Evolutionary conservation across 2,797 vertebrate species (phyloP), one percentile per base, ranked within the genome.

Genomic region (Sciurus carolinensis): DNA sequence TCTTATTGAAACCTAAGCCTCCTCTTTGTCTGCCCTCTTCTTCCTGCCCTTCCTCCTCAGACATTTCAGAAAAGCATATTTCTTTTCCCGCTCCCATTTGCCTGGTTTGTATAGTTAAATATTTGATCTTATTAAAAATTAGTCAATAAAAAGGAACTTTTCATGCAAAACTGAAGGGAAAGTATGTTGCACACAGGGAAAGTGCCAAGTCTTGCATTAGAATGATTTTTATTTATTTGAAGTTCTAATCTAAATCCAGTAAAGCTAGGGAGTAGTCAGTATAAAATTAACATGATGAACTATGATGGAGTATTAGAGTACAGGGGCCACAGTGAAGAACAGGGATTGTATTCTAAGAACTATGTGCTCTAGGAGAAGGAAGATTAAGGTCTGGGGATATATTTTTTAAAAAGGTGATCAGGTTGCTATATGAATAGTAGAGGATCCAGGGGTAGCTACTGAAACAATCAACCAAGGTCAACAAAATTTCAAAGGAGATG

Each of bases 21-120:
- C 18, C n/a, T 20, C 77, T 14, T n/a, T 5, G 0, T 3, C 28
- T 7, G 24, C 6, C 17, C 14, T 10, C 3, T 18, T 15, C 4
- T 26, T 24, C 57, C 54, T 47, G 20, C 9, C 20, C 33, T 75
- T 76, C 7, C 17, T 33, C 6, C 33, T 30, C 47, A 42, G 59
- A 52, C 36, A 8, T 66, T 67, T 0, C 22, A 2, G 33, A 57
- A 73, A 62, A 5, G 0, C 12, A 1, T 33, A 0, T 1, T 36
- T 36, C n/a, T 20, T 66, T 10, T 44, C 54, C 14, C 1, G 15
- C 15, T 11, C 30, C 20, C 36, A 18, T 75, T 26, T 33, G 5
- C 39, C 36, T 30, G 42, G 30, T 24, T 59, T 72, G 52, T 42
- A 36, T 24, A 54, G 42, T n/a, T 44, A 90, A 76, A 71, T 42